Conservation (phyloP, 2,113 vertebrate genomes). For the Cyanoramphus novaezelandiae region DNA sequence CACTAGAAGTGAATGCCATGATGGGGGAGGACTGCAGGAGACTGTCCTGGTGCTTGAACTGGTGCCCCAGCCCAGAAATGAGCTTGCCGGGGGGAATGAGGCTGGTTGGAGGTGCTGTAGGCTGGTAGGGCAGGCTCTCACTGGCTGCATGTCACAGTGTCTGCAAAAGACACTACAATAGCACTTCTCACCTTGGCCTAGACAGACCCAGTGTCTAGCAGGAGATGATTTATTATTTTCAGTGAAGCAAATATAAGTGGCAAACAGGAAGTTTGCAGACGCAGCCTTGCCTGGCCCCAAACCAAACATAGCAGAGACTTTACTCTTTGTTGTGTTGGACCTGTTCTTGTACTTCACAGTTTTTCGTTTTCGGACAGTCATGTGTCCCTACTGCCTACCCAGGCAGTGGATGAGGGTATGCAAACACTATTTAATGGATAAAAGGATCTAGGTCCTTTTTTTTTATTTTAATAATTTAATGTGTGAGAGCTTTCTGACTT, state of each 20-base stretch:
- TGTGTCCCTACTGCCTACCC: background rate
- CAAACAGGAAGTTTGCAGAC: background rate
- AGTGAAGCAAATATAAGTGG: background rate
- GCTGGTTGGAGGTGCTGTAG: background rate
- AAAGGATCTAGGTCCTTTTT: background rate
- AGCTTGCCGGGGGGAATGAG: background rate
- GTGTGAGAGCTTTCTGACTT: background rate
- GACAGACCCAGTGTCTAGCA: background rate
- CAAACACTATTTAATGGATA: background rate
- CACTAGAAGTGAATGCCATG: fast-evolving
- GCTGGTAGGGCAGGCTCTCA: background rate
- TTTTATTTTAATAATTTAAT: background rate
- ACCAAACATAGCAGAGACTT: fast-evolving
- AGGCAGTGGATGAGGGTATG: background rate
- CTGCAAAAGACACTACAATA: background rate
- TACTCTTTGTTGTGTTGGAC: background rate
- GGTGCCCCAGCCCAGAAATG: background rate
- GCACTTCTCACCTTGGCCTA: background rate
- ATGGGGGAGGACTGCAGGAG: background rate
- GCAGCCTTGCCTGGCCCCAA: background rate
- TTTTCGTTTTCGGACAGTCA: background rate
- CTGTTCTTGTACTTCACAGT: background rate
- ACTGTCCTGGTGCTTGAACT: background rate
- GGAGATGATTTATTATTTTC: background rate
- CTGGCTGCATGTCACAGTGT: fast-evolving